phyloP scores from a whole-genome alignment of 2,888 invertebrate species.

The Hymenopus coronatus region DNA sequence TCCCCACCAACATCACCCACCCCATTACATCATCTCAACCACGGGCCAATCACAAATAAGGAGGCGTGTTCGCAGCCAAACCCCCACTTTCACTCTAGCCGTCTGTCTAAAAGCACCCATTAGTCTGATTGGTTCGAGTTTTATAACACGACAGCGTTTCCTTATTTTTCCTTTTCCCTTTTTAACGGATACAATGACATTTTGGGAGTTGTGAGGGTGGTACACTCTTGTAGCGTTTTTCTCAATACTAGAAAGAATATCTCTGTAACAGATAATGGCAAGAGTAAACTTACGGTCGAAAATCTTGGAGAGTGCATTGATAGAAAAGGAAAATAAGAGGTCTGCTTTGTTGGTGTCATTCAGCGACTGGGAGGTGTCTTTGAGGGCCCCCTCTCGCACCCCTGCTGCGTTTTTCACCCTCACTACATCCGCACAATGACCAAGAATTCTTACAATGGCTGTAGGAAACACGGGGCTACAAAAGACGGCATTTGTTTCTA shows the following conservation, averaged over 20 bases:
- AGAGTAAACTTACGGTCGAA: background rate
- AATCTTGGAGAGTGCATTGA: background rate
- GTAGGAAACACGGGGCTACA: background rate
- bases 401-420: background rate
- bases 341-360: background rate
- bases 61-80: background rate
- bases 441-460: background rate
- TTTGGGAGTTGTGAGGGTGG: background rate
- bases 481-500: conserved; percentile 1
- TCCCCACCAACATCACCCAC: background rate
- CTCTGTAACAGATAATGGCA: background rate
- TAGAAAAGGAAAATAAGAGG: background rate
- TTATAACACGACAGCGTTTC: background rate
- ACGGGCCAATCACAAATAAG: background rate
- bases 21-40: background rate
- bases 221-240: background rate
- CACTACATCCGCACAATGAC: background rate
- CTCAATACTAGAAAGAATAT: background rate
- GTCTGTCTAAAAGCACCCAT: background rate
- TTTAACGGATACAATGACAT: conserved; percentile 13
- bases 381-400: background rate
- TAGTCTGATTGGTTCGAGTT: conserved; percentile 16
- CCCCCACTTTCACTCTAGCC: background rate
- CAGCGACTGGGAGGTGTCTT: background rate
- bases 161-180: conserved; percentile 7